Percentiles rank a stretch among this genome's conserved stretches.
phyloP scores from a whole-genome alignment of 2,113 vertebrate species.

The Phaethon lepturus region DNA sequence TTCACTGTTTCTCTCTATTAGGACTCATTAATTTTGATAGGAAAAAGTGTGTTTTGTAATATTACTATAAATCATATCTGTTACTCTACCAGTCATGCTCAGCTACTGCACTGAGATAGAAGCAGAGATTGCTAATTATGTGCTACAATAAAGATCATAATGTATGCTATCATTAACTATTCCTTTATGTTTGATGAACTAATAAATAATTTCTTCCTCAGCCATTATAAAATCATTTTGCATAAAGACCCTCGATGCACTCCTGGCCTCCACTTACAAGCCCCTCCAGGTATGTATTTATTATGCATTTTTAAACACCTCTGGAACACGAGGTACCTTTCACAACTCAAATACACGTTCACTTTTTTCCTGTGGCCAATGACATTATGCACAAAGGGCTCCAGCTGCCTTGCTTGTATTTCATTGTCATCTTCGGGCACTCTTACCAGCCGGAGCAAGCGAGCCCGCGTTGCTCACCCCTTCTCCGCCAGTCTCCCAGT shows the following conservation, averaged over 20 bases:
- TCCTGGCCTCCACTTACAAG: not conserved
- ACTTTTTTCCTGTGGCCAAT: not conserved
- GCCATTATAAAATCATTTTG: constrained; percentile 60
- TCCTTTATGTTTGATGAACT: constrained; percentile 53
- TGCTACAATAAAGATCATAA: constrained; percentile 48
- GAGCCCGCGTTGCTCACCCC: not conserved
- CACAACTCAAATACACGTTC: not conserved
- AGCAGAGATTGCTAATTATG: constrained; percentile 45
- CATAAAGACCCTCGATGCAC: not conserved
- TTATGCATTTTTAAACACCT: constrained; percentile 47
- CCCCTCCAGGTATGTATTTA: constrained; percentile 31
- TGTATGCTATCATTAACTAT: constrained; percentile 40
- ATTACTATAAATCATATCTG: constrained; percentile 19
- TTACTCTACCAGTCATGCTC: not conserved
- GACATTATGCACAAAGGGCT: not conserved
- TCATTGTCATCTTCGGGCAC: not conserved
- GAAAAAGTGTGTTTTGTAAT: not conserved
- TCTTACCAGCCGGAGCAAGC: accelerated
- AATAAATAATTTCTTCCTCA: constrained; percentile 66
- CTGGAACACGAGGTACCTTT: not conserved
- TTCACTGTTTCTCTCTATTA: not conserved
- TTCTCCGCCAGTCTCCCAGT: not conserved
- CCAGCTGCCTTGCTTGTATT: not conserved
- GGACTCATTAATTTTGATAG: not conserved
- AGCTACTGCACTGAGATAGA: not conserved